Percentiles rank a stretch among this genome's conserved stretches.
phyloP scores from a whole-genome alignment of 2,888 invertebrate species.

The Steromphala cineraria region DNA sequence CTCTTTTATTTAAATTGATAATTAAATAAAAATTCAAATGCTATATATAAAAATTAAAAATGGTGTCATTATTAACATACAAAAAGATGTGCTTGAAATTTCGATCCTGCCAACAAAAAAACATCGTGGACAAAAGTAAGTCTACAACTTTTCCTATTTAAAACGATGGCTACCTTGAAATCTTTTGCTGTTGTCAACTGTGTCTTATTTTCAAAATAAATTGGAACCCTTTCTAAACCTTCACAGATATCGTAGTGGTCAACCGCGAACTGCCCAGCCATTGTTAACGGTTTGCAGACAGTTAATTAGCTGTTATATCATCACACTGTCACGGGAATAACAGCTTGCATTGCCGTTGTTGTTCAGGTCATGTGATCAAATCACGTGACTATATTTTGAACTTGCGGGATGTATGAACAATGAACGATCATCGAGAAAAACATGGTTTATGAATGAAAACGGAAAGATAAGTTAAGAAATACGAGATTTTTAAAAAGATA shows the following conservation, averaged over 20 bases:
- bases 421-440: background rate
- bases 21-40: too few relatives aligned
- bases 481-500: too few relatives aligned
- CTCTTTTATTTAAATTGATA: too few relatives aligned
- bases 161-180: constrained; percentile 23
- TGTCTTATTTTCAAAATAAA: constrained; percentile 28
- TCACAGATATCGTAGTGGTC: constrained; percentile 30
- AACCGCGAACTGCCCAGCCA: background rate
- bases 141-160: background rate
- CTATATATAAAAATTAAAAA: too few relatives aligned
- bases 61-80: too few relatives aligned
- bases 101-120: too few relatives aligned
- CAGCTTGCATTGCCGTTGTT: background rate
- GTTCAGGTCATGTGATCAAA: background rate
- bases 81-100: too few relatives aligned
- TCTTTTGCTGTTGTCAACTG: constrained; percentile 4
- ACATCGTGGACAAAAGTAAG: background rate
- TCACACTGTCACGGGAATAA: background rate
- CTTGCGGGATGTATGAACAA: constrained; percentile 6
- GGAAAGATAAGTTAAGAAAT: background rate
- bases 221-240: constrained; percentile 39
- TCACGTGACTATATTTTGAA: constrained; percentile 14
- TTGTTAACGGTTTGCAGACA: background rate
- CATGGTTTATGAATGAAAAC: background rate
- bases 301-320: too few relatives aligned